Conservation (phyloP, 1,140 invertebrate species). For the Amphibalanus amphitrite region DNA sequence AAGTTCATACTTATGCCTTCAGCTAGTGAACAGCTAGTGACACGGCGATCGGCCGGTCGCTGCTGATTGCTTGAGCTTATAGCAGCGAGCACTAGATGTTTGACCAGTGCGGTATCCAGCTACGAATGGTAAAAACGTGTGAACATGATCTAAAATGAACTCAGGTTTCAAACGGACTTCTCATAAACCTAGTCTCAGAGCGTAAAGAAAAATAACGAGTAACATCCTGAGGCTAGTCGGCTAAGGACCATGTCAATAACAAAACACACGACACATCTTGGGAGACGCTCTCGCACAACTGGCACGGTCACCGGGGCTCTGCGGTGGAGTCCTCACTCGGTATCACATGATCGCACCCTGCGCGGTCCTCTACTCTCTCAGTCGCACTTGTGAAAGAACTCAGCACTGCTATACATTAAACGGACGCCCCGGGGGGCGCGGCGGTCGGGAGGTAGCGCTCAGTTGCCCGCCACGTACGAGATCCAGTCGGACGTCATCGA, state of each 20-base stretch:
- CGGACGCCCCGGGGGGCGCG: no score
- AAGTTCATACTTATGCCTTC: no score
- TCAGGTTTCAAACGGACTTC: not conserved
- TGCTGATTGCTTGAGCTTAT: not conserved
- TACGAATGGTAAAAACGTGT: no score
- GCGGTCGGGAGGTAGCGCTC: no score
- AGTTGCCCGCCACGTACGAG: conserved; percentile 23
- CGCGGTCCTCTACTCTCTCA: no score
- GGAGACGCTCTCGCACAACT: not conserved
- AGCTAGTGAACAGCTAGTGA: no score
- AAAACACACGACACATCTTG: not conserved
- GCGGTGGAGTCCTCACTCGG: not conserved
- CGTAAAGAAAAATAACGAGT: not conserved
- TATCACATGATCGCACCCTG: not conserved
- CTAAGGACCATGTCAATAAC: not conserved
- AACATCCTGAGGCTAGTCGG: not conserved
- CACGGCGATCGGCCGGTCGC: not conserved
- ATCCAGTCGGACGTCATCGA: conserved; percentile 90
- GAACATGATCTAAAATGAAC: no score
- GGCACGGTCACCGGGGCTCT: not conserved
- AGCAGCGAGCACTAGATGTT: not conserved
- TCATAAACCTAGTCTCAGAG: not conserved
- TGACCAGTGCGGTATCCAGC: no score
- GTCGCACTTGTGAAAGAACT: not conserved
- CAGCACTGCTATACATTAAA: not conserved